Base-by-base conservation (phyloP, 2,888 invertebrate species). In the Trichacis sp. region DNA sequence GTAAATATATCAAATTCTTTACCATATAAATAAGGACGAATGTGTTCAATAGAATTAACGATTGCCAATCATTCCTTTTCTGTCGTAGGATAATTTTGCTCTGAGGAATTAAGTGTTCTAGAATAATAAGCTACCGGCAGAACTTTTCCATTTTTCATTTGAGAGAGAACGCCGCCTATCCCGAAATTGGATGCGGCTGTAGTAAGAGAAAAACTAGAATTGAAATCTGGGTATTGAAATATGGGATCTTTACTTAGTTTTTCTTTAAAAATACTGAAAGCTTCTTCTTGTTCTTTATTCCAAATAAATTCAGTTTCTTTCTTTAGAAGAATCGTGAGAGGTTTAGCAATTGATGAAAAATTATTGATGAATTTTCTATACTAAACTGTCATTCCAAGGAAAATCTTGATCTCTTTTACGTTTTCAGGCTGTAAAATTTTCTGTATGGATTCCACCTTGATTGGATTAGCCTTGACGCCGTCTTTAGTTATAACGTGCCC, bases 391-490 rank as follows among this genome's bases (percentile, higher is more conserved):
- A n/a, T n/a, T n/a, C 33, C 33, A 9, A 33, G 33, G n/a, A 33
- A 73, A 30, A 59, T 46, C 4, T 47, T 18, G 8, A 73, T 29
- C n/a, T n/a, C n/a, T n/a, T n/a, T n/a, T n/a, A n/a, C n/a, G n/a
- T n/a, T n/a, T n/a, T n/a, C n/a, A n/a, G 51, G 63, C n/a, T 38
- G 18, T 15, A 61, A 55, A 33, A 56, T 61, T 63, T 15, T 54
- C 19, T 51, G 47, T 62, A 74, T 59, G 6, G 76, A 72, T 9
- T 42, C 57, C 1, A 72, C 24, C 48, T 76, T 77, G 0, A 53
- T 57, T 1, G 69, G 69, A 43, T 74, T 73, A 11, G 73, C 68
- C 33, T 57, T 47, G 3, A 80, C 64, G 1, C 75, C 76, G n/a
- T n/a, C n/a, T n/a, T n/a, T n/a, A n/a, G n/a, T n/a, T n/a, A n/a